phyloP scores from a whole-genome alignment of 1,140 invertebrate genomes.

The Euschistus heros region DNA sequence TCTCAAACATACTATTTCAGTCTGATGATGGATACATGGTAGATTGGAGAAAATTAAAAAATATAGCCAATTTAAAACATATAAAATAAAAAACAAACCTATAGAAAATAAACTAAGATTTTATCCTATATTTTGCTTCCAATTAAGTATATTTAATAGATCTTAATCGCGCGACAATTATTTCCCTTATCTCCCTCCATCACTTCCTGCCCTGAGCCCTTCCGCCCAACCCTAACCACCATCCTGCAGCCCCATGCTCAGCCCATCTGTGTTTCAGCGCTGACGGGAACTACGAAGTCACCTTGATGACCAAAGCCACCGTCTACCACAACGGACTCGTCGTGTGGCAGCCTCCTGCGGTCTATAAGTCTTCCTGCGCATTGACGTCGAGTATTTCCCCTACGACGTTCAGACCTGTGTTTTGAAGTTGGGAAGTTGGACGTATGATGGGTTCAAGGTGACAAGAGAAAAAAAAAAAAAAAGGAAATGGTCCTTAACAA shows the following conservation, averaged over 20 bases:
- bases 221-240: neutral
- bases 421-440: constrained; percentile 94
- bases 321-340: constrained; percentile 75
- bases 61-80: no score
- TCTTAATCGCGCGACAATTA: no score
- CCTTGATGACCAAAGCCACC: constrained; percentile 52
- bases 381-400: constrained; percentile 94
- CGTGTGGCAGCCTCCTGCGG: constrained; percentile 91
- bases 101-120: no score
- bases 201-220: neutral
- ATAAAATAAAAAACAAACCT: no score
- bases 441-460: constrained; percentile 91
- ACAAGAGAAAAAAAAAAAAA: constrained; percentile 19
- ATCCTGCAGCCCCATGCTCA: neutral
- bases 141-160: no score
- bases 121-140: no score
- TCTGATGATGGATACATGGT: no score
- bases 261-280: constrained; percentile 60
- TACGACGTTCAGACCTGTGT: constrained; percentile 93
- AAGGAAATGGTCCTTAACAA: neutral
- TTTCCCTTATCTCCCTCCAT: neutral
- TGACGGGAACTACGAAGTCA: constrained; percentile 89
- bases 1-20: no score
- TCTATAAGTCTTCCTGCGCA: constrained; percentile 95
- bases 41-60: no score